Evolutionary conservation across 2,113 vertebrate species (phyloP), one percentile per base, ranked within the genome.

Genomic region (Lipotes vexillifer): DNA sequence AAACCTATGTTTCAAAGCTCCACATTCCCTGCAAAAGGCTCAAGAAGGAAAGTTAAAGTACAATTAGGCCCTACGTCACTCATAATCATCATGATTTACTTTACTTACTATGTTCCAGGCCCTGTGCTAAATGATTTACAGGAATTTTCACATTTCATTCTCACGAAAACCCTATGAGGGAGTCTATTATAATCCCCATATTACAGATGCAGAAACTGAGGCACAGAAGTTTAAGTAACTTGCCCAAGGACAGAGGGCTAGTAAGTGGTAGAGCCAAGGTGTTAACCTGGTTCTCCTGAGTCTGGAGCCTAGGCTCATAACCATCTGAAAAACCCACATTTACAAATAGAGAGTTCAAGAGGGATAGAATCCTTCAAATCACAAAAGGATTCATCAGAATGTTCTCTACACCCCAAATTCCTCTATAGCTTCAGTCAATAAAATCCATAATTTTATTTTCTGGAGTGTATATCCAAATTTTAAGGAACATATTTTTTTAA

Each of bases 391-490:
- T 92, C 29, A 8, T 46, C 52, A 75, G 41, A 88, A 33, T 44
- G 33, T 61, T 91, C 65, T 88, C 75, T 81, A 91, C 81, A 46
- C 33, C 23, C 36, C 63, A 49, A 83, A 85, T 17, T 66, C 18
- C 52, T 55, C 29, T 57, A 1, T 93, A 46, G 63, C 18, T 27
- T 89, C 18, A 89, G 46, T 81, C 52, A 36, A 46, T 77, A 90
- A 55, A 80, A 94, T 27, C 66, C 31, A 36, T 44, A 44, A 29
- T 90, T 90, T 96, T 71, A 93, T 68, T 96, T 93, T 75, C 49
- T 55, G 65, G 66, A 68, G 20, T 81, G 93, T 85, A 49, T 68
- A 8, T 29, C 12, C 41, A 55, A 8, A 44, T 86, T 89, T 93
- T 83, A 71, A 57, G 23, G 23, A 52, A 63, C 2, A 11, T 33